Base-by-base conservation (phyloP, 2,113 vertebrate species). In the Campylomormyrus tamandua region DNA sequence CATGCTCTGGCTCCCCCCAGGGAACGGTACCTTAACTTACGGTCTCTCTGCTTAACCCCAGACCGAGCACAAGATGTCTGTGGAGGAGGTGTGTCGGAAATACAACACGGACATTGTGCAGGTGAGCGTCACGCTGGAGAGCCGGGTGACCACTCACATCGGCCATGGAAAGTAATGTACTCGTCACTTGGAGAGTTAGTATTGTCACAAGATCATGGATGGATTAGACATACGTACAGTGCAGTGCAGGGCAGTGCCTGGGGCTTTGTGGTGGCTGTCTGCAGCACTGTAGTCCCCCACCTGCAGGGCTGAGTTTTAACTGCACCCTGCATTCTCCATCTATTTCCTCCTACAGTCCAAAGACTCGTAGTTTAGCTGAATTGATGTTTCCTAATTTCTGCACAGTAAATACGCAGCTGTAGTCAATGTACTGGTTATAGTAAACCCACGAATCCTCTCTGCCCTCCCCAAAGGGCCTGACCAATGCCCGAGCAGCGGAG, bases 41-140 rank as follows among this genome's bases (percentile, higher is more conserved):
- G 19, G 53, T 87, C 48, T 7, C 35, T 31, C 15, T 24, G 19
- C 31, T 39, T 83, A 3, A 15, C 91, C 24, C 88, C 92, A 98
- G 97, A 98, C 97, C 1, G 97, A 98, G 94, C 97, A 98, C 95
- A 98, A 97, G 96, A 98, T 98, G 97, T 98, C 97, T 0, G 95
- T 98, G 3, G 97, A 98, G 91, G 97, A 98, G 74, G 96, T 97
- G 50, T 98, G 97, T 94, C 90, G 96, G 90, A 98, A 98, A 88
- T 97, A 96, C 95, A 96, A 91, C 93, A 97, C 97, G 0, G 98
- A 98, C 91, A 97, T 97, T 0, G 98, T 98, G 50, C 98, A 98
- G 97, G 96, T 96, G 35, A 87, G 92, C 90, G 24, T 1, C 3
- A 85, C 15, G 31, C 27, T 45, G 3, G 8, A 35, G 15, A 27